Conservation (phyloP, 2,888 invertebrate genomes). For the Amblyjoppa fuscipennis region DNA sequence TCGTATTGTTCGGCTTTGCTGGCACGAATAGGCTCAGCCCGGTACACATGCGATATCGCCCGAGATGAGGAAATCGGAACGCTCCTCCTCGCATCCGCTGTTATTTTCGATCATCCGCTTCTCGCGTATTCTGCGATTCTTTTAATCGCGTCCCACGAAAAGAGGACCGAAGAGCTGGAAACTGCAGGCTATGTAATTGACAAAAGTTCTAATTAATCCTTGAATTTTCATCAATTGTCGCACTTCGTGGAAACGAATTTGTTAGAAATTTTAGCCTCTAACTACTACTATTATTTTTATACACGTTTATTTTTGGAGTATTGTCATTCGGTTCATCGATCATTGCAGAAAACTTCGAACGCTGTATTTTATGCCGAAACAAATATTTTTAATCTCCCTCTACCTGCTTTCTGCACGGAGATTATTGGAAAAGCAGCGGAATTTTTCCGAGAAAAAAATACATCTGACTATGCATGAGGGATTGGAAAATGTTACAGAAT, state of each 20-base stretch:
- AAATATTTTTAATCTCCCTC: no score
- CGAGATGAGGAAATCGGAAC: conserved; percentile 43
- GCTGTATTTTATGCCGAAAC: no score
- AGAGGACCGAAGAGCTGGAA: not conserved
- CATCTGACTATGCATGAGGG: no score
- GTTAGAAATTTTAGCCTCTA: not conserved
- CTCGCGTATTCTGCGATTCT: conserved; percentile 37
- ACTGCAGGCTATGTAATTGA: not conserved
- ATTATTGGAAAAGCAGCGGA: no score
- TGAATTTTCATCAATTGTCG: not conserved
- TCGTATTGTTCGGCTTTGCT: conserved; percentile 69
- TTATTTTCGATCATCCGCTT: conserved; percentile 37
- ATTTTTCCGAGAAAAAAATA: no score
- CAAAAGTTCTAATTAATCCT: not conserved
- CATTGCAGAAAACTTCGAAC: no score
- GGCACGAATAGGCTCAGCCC: conserved; percentile 55
- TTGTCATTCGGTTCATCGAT: no score
- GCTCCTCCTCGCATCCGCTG: conserved; percentile 1
- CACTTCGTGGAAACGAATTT: not conserved
- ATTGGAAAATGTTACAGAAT: no score
- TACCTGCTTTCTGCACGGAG: no score
- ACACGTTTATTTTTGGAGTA: no score
- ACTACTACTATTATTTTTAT: not conserved
- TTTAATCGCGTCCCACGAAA: conserved; percentile 42
- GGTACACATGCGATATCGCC: conserved; percentile 45